phyloP scores from a whole-genome alignment of 2,888 invertebrate species.

The Diadegma fenestrale region DNA sequence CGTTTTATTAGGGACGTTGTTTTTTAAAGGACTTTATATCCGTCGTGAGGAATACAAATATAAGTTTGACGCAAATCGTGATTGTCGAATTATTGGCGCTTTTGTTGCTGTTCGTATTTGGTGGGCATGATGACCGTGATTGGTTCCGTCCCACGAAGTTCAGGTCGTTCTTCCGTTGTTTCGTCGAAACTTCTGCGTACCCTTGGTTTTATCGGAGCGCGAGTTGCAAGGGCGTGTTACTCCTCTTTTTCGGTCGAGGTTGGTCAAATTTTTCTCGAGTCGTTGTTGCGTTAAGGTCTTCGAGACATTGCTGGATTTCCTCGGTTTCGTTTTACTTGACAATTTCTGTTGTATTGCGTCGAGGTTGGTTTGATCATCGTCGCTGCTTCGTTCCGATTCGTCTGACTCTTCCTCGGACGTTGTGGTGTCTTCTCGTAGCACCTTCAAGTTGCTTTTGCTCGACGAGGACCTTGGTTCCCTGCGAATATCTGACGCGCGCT shows the following conservation, averaged over 20 bases:
- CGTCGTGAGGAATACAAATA: too few species aligned
- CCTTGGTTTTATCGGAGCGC: neutral
- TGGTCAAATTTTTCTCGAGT: too few species aligned
- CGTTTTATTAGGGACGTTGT: neutral
- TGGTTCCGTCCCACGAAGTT: neutral
- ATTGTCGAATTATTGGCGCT: neutral
- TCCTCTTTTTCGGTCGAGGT: too few species aligned
- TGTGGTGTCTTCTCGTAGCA: neutral
- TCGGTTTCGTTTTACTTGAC: too few species aligned
- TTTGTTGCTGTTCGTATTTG: neutral
- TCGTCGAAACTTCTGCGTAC: neutral
- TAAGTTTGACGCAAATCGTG: neutral
- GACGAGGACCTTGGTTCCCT: neutral
- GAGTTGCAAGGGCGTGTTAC: neutral
- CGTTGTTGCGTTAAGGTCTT: too few species aligned
- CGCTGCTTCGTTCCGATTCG: neutral
- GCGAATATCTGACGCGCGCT: neutral
- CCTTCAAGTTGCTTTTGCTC: neutral
- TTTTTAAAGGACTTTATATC: too few species aligned
- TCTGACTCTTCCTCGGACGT: neutral
- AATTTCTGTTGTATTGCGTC: too few species aligned
- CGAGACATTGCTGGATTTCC: too few species aligned
- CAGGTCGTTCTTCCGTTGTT: conserved; percentile 32
- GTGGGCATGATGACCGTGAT: conserved; percentile 28
- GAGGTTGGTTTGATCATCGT: neutral